Evolutionary conservation across 2,888 invertebrate species (phyloP).

Genomic region (Elysia crispata): DNA sequence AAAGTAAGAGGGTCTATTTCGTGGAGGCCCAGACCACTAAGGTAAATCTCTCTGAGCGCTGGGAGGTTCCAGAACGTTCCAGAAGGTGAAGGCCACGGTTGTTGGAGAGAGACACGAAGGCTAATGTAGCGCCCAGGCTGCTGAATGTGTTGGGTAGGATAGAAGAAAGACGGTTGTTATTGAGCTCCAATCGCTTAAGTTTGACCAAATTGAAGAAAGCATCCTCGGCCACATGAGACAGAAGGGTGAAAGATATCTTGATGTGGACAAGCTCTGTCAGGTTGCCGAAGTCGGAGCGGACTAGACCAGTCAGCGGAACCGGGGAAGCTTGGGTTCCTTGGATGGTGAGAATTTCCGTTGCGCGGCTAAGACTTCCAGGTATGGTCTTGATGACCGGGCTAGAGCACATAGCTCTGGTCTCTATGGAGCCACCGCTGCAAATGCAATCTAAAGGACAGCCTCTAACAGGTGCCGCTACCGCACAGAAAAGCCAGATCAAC

Average conservation of each 20-base stretch:
- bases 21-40: conserved; percentile 54
- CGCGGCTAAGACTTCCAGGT: conserved; percentile 20
- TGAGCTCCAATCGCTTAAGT: conserved; percentile 53
- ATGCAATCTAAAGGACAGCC: conserved; percentile 33
- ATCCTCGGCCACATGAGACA: conserved; percentile 36
- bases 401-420: conserved; percentile 28
- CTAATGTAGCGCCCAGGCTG: conserved; percentile 51
- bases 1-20: conserved; percentile 51
- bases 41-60: conserved; percentile 53
- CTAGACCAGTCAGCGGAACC: background rate
- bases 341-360: conserved; percentile 34
- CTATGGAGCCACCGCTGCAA: background rate
- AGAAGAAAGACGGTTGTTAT: conserved; percentile 52
- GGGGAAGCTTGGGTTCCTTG: background rate
- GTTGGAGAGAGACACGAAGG: conserved; percentile 50
- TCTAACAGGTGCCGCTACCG: no score
- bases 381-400: conserved; percentile 16
- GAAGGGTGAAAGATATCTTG: conserved; percentile 30
- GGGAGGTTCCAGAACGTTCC: conserved; percentile 52
- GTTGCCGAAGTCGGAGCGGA: conserved; percentile 21
- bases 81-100: conserved; percentile 36
- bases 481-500: no score
- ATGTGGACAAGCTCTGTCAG: conserved; percentile 34
- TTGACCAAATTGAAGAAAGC: conserved; percentile 37
- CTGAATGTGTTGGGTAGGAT: conserved; percentile 54